Base-by-base conservation (phyloP, 2,113 vertebrate genomes). In the Psilopsiagon aymara region DNA sequence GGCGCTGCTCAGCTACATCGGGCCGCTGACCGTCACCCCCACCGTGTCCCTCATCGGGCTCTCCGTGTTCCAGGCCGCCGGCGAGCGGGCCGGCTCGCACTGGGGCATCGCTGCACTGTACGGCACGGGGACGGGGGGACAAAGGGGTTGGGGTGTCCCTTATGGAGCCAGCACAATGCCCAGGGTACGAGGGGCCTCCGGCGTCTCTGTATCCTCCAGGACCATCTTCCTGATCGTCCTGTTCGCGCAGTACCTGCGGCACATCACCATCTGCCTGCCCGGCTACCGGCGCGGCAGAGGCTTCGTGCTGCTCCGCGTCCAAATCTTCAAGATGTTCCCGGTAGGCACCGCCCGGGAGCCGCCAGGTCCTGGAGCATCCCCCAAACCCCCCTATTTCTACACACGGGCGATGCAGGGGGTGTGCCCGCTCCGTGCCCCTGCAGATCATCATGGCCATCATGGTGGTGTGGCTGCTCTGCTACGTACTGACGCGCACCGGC, bases 311-410 rank as follows among this genome's bases (percentile, higher is more conserved):
- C 95, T 98, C 78, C 98, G 97, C 24, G 19, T 99, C 84, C 98
- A 99, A 96, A 98, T 99, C 95, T 99, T 99, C 98, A 99, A 99
- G 97, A 98, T 99, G 99, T 99, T 99, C 97, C 99, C 99, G 25
- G 99, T 99, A 98, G 98, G 97, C 31, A 7, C 13, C 0, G 46
- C 27, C 29, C 1, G 2, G 31, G 47, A 46, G 16, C 67, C 8
- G 4, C 19, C 3, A 1, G 23, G 7, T 7, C 27, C 55, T 18
- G 31, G 13, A 33, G 39, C 1, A 4, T 8, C 28, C 92, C 63
- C 2, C 3, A 7, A 47, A 21, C 1, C 1, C 15, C 23, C 33
- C 2, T 46, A 29, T 57, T 6, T 2, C 64, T 24, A 6, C 2
- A 0, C 6, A 1, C 1, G 35, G 35, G 69, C 0, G 2, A 8